A percentile compares a stretch with the other conserved stretches of the same genome.
Conservation (phyloP, 2,797 vertebrate genomes). For the Notamacropus eugenii region DNA sequence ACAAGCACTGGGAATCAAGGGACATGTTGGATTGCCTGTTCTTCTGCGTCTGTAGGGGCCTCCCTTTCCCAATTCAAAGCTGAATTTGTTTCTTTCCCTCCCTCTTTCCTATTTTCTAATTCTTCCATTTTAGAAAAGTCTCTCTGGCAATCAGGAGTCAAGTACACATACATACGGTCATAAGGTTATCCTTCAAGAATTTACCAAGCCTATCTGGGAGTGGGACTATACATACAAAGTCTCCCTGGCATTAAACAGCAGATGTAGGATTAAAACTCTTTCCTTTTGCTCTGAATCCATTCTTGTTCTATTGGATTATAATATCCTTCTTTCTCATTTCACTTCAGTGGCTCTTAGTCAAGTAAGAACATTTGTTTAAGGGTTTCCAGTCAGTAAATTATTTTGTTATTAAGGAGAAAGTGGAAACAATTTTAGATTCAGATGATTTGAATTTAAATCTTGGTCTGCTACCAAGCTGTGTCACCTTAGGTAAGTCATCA, state of each 20-base stretch:
- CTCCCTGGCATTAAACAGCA: not conserved
- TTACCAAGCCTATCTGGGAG: not conserved
- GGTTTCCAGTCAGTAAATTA: not conserved
- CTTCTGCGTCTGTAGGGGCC: not conserved
- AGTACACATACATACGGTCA: not conserved
- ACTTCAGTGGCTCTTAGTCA: not conserved
- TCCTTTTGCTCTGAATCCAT: not conserved
- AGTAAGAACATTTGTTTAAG: not conserved
- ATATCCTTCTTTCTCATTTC: not conserved
- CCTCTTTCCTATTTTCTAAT: not conserved
- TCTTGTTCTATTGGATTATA: not conserved
- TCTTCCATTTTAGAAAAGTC: not conserved
- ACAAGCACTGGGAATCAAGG: too few relatives aligned
- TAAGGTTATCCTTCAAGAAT: not conserved
- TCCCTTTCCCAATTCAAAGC: not conserved
- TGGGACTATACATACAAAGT: not conserved
- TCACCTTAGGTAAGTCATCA: not conserved
- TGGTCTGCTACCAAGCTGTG: not conserved
- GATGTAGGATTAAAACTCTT: not conserved
- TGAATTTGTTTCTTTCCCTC: not conserved
- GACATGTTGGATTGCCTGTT: too few relatives aligned
- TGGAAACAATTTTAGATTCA: not conserved
- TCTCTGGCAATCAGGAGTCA: not conserved
- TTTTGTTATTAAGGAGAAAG: not conserved
- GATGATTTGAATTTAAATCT: not conserved